Evolutionary conservation across 2,888 invertebrate genomes (phyloP).

Genomic region (Tanaodytes sp.): DNA sequence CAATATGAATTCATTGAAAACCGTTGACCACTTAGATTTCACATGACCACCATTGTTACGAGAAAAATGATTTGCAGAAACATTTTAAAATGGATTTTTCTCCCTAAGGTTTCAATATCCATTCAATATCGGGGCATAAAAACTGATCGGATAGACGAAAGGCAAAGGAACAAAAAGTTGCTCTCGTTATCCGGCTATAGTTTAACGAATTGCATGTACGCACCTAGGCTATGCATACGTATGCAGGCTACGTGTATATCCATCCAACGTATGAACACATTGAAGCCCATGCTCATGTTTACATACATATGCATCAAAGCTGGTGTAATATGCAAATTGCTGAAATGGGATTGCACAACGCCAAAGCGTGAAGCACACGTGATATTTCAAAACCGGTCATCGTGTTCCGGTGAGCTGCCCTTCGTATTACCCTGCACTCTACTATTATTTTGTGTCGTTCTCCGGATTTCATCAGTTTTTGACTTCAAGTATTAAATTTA

Average conservation of each 20-base stretch:
- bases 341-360: slow-evolving; percentile 67
- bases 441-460: no score
- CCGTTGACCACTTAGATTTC: no score
- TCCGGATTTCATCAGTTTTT: no score
- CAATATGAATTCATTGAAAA: no score
- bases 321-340: slow-evolving; percentile 69
- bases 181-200: slow-evolving; percentile 55
- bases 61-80: no score
- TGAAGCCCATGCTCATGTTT: slow-evolving; percentile 38
- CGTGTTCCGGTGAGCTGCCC: slow-evolving; percentile 47
- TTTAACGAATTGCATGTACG: slow-evolving; percentile 53
- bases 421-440: slow-evolving; percentile 45
- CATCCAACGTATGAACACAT: slow-evolving; percentile 41
- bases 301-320: slow-evolving; percentile 52
- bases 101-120: no score
- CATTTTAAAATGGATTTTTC: no score
- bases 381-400: slow-evolving; percentile 64
- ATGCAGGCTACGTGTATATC: slow-evolving; percentile 29
- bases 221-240: slow-evolving; percentile 46
- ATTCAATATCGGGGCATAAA: no score
- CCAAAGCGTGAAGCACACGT: slow-evolving; percentile 58
- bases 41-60: no score
- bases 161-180: slow-evolving; percentile 43
- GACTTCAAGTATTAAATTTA: no score
- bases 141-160: slow-evolving; percentile 46